phyloP scores from a whole-genome alignment of 2,113 vertebrate species.

The Sarotherodon lohbergeri region DNA sequence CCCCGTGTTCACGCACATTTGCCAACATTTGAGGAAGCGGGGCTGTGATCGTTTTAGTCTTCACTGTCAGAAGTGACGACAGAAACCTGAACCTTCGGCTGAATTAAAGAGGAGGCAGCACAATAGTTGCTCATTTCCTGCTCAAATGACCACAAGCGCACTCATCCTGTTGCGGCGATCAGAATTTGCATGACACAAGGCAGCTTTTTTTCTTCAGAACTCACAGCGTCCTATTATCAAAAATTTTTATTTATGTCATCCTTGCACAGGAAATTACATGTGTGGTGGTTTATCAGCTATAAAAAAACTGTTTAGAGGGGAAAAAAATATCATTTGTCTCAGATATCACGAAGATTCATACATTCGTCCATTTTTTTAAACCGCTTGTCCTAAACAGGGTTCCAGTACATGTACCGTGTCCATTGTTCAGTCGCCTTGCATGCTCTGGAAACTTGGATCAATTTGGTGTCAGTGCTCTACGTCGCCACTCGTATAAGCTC shows the following conservation, averaged over 20 bases:
- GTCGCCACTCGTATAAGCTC: not conserved
- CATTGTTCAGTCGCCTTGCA: not conserved
- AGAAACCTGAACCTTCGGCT: constrained; percentile 70
- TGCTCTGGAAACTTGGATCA: not conserved
- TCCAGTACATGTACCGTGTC: not conserved
- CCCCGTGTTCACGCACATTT: not conserved
- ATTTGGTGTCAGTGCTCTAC: not conserved
- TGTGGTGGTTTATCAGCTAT: not conserved
- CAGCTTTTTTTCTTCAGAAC: not conserved
- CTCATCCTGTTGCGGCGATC: not conserved
- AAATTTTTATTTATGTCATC: not conserved
- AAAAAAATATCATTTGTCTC: not conserved
- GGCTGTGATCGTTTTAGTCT: constrained; percentile 64
- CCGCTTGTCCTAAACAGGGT: not conserved
- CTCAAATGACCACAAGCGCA: constrained; percentile 25
- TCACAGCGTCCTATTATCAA: not conserved
- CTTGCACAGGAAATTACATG: not conserved
- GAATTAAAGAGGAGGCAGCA: constrained; percentile 40
- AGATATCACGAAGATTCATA: not conserved
- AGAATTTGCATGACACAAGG: constrained; percentile 17
- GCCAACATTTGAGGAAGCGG: constrained; percentile 58
- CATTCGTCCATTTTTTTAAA: not conserved
- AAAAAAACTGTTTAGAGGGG: not conserved
- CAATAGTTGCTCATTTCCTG: constrained; percentile 60
- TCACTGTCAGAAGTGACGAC: constrained; percentile 56